These are phyloP conservation scores for Glaucopsyche alexis DNA, from an alignment of 2,888 invertebrate species.

Conservation along the genomic window DNA sequence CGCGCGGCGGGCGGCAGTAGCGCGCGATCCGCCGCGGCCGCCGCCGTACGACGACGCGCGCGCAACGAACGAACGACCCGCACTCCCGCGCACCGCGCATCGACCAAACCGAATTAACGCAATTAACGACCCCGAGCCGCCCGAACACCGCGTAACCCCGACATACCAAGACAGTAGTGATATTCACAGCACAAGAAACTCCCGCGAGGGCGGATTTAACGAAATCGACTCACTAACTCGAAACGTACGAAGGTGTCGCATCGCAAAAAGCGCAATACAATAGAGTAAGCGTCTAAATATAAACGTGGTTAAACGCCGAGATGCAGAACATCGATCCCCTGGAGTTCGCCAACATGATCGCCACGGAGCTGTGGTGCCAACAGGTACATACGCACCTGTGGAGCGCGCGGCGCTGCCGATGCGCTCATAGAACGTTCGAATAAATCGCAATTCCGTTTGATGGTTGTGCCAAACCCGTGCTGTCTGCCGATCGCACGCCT, in stretches of 20 bases:
- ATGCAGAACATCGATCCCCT: constrained; percentile 86
- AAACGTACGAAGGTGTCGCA: constrained; percentile 77
- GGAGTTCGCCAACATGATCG: constrained; percentile 91
- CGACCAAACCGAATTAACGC: constrained; percentile 57
- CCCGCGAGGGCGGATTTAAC: constrained; percentile 77
- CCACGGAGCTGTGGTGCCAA: constrained; percentile 91
- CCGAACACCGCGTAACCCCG: constrained; percentile 40
- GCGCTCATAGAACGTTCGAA: constrained; percentile 15
- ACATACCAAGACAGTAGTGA: constrained; percentile 50
- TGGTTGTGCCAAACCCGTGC: constrained; percentile 40
- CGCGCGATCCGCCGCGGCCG: constrained; percentile 78
- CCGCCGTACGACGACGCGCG: constrained; percentile 76
- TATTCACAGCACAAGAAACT: constrained; percentile 44
- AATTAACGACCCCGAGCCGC: constrained; percentile 58
- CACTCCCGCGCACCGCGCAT: constrained; percentile 69
- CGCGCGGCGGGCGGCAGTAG: constrained; percentile 60
- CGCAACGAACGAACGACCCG: constrained; percentile 80
- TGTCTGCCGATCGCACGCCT: constrained; percentile 35
- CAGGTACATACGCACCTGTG: constrained; percentile 77
- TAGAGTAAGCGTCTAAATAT: constrained; percentile 79
- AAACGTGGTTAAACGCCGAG: constrained; percentile 67
- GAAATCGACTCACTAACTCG: constrained; percentile 78
- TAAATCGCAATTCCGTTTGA: constrained; percentile 29
- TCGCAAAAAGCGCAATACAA: constrained; percentile 79
- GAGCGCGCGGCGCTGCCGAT: not conserved